Evolutionary conservation across 2,113 vertebrate genomes (phyloP).

Genomic region (Pterocles orientalis): DNA sequence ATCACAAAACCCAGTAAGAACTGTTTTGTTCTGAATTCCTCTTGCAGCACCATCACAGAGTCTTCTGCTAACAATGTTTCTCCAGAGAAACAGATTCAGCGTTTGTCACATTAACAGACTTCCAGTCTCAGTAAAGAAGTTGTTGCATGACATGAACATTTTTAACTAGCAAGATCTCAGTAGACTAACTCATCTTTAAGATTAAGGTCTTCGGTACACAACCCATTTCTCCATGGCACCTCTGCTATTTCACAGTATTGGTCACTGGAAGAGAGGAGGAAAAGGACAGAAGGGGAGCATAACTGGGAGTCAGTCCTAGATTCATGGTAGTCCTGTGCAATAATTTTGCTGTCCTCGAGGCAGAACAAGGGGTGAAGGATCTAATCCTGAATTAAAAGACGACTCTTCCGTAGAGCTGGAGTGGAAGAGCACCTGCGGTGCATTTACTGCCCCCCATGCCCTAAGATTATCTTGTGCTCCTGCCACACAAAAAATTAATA

Average conservation of each 20-base stretch:
- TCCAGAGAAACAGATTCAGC: constrained; percentile 30
- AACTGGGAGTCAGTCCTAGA: background rate
- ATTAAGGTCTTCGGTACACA: background rate
- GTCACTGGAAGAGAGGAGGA: background rate
- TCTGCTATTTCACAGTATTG: background rate
- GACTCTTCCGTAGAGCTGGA: background rate
- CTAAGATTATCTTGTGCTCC: background rate
- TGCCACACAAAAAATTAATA: accelerated
- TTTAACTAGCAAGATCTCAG: background rate
- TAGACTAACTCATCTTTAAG: background rate
- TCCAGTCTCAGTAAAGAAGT: constrained; percentile 15
- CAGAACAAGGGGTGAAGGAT: background rate
- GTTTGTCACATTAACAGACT: constrained; percentile 36
- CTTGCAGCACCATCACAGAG: background rate
- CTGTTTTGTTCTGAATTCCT: constrained; percentile 1
- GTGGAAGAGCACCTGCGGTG: background rate
- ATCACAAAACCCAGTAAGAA: background rate
- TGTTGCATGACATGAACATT: background rate
- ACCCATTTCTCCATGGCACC: background rate
- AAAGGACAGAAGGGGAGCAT: background rate
- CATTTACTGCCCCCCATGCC: background rate
- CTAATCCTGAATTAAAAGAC: background rate
- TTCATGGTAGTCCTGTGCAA: background rate
- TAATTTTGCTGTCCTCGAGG: background rate
- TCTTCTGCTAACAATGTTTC: constrained; percentile 12